Percentiles rank a stretch among this genome's conserved stretches.
Conservation (phyloP, 2,888 invertebrate species). For the Spodoptera littoralis region DNA sequence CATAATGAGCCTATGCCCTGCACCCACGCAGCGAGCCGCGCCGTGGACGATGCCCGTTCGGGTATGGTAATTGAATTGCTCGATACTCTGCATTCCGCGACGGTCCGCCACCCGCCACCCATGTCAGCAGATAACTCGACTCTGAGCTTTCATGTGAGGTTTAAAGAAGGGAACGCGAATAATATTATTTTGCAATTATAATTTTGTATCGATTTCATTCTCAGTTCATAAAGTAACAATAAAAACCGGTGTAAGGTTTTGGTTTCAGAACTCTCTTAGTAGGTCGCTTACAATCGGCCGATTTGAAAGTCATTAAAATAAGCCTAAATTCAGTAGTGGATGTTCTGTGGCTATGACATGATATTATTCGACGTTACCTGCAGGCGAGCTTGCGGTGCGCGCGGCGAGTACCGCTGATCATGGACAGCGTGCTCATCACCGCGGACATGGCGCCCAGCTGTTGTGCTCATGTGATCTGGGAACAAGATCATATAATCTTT, state of each 20-base stretch:
- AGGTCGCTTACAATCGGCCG: no score
- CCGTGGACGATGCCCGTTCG: slow-evolving; percentile 32
- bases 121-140: slow-evolving; percentile 5
- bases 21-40: slow-evolving; percentile 33
- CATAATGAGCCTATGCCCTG: slow-evolving; percentile 10
- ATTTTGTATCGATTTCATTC: background rate
- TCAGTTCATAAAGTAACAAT: no score
- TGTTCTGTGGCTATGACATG: no score
- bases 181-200: background rate
- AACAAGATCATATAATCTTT: slow-evolving; percentile 37
- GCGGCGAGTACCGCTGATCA: slow-evolving; percentile 86
- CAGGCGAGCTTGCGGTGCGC: slow-evolving; percentile 81
- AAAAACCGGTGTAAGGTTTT: no score
- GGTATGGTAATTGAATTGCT: slow-evolving; percentile 53
- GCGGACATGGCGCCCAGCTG: slow-evolving; percentile 77
- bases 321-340: no score
- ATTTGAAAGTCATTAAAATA: no score
- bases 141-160: no score
- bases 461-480: slow-evolving; percentile 65
- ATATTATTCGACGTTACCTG: slow-evolving; percentile 64
- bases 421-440: slow-evolving; percentile 87
- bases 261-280: no score
- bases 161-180: no score
- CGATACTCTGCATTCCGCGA: slow-evolving; percentile 47
- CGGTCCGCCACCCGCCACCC: slow-evolving; percentile 34